Evolutionary conservation across 2,888 invertebrate species (phyloP), one percentile per base, ranked within the genome.

Genomic region (Eristalis intricaria): DNA sequence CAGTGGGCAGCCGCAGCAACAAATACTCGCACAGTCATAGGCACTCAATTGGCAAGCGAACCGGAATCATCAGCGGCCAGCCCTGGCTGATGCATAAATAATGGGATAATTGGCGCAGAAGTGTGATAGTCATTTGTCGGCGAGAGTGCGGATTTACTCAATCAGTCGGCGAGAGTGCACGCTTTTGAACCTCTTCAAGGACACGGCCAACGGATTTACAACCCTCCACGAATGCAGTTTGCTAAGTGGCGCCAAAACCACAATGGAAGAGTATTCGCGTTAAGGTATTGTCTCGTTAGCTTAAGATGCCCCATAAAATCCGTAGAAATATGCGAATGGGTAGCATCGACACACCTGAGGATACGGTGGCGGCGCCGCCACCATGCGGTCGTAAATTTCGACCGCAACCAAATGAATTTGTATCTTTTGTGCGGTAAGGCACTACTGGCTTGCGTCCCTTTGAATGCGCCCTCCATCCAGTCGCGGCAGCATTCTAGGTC

Each of bases 371-470:
- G 77, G 58, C 71, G 60, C 58, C 32, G 66, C 78, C 58, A 58
- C 56, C 19, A 73, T 61, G 73, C 50, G 65, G 84, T 84, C 75
- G 79, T 87, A 87, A 87, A 87, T 83, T 76, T 80, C 10, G 38
- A 71, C 82, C 87, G 75, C 83, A 87, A 76, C 79, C 75, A 87
- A 87, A 87, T 87, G 87, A 87, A 83, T 87, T 87, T 79, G 83
- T 87, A 80, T 83, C 83, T 79, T 83, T 83, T 79, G 65, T 79
- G 75, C 64, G 83, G 75, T 63, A 74, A 50, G 65, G 69, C 73
- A 86, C 85, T 86, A 82, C 85, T 58, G 82, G 84, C n/a, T n/a
- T 56, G 58, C 74, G 63, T 32, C 77, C 56, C 19, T 40, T 65
- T 32, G 32, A 4, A 5, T 32, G 32, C 8, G 50, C 69, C 79